Conservation (phyloP, 2,888 invertebrate species). For the Dinocampus coccinellae region DNA sequence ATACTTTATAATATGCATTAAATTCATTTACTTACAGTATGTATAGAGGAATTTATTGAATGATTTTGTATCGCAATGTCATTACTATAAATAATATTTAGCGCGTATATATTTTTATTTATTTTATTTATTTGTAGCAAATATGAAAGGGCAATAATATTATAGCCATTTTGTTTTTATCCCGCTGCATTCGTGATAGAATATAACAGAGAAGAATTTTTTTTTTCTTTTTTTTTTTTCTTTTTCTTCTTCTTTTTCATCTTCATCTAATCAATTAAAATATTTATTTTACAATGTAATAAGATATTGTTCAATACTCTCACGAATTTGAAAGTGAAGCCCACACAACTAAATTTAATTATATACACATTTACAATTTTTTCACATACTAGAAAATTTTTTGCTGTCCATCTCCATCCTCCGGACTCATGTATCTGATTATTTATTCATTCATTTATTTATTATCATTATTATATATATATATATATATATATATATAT, state of each 20-base stretch:
- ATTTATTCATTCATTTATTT: too few species aligned
- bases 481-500: too few species aligned
- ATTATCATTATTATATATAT: too few species aligned
- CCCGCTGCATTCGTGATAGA: too few species aligned
- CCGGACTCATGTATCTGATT: too few species aligned
- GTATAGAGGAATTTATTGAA: neutral
- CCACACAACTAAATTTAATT: slow-evolving; percentile 26
- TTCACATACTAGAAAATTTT: slow-evolving; percentile 28
- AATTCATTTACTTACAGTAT: neutral
- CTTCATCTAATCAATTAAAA: neutral
- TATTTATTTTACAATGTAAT: slow-evolving; percentile 2
- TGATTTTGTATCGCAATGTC: neutral
- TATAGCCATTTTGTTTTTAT: neutral
- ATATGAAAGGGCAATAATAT: neutral
- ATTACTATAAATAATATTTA: neutral
- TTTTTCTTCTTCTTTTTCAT: too few species aligned
- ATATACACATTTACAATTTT: slow-evolving; percentile 54
- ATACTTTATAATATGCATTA: neutral
- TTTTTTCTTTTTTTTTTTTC: too few species aligned
- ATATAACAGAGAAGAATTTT: too few species aligned
- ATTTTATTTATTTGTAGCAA: neutral
- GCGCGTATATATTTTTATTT: neutral
- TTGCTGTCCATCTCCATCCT: slow-evolving; percentile 17
- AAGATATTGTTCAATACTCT: slow-evolving; percentile 5
- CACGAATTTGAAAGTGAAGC: neutral